Base-by-base conservation (phyloP, 2,113 vertebrate species). In the Tetrao urogallus region DNA sequence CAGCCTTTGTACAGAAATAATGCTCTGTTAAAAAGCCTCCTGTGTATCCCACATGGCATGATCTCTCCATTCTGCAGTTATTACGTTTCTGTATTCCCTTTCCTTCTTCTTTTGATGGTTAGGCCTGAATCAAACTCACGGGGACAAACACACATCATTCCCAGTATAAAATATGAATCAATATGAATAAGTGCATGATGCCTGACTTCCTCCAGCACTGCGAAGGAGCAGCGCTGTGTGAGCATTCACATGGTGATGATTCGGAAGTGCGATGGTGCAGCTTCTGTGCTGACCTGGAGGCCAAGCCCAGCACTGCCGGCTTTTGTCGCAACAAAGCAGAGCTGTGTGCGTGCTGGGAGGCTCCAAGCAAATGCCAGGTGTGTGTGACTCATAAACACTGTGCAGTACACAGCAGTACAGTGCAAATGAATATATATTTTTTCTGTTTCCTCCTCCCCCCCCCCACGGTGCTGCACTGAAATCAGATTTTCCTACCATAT, bases 401-500 rank as follows among this genome's bases (percentile, higher is more conserved):
- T 21, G 91, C 84, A 57, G 66, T 19, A 77, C 88, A 54, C 61
- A 73, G 85, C 70, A 60, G 60, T 90, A 88, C 78, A 65, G 63
- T 91, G 88, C 78, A 54, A 93, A 96, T 92, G 81, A 95, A 96
- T 95, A 72, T 92, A 88, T 94, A 47, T 69, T 58, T 84, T 84
- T 96, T 92, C 90, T 47, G 83, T 92, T 22, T 76, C 15, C 14
- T 15, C 14, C 42, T 18, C 19, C 45, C 93, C 96, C 77, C 82
- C 76, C 67, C 88, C 91, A 92, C 93, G 82, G 79, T 81, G 36
- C 82, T 89, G 88, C 90, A 6, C 95, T 96, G 86, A 95, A 97
- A 96, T 98, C 97, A 98, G 75, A 97, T 94, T 98, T 98, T 98
- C 97, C 97, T 97, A 88, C 83, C 73, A 34, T 97, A 90, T 94